phyloP scores from a whole-genome alignment of 2,113 vertebrate species.

The Forbesichthys papilliferus region DNA sequence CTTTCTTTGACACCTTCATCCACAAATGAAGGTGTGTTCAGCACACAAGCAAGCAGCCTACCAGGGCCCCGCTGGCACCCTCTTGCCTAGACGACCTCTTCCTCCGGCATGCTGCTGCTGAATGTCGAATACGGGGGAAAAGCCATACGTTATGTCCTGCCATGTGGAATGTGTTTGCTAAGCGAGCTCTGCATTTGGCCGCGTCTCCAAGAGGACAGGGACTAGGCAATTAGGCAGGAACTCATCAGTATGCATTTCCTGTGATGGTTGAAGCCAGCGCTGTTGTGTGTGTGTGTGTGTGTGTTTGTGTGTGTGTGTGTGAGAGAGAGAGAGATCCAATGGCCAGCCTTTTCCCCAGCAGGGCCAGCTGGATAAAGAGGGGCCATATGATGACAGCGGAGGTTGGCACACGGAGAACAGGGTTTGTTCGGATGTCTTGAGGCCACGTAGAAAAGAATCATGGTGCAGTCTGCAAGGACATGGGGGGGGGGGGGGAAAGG shows the following conservation, averaged over 20 bases:
- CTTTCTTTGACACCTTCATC: background rate
- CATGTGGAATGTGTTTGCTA: background rate
- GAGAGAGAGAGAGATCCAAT: background rate
- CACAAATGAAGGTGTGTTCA: conserved; percentile 12
- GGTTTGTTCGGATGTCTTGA: conserved; percentile 27
- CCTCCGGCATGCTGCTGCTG: conserved; percentile 2
- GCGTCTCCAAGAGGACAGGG: background rate
- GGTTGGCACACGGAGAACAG: conserved; percentile 15
- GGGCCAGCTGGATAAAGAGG: conserved; percentile 43
- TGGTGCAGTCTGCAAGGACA: background rate
- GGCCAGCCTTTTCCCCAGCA: conserved; percentile 21
- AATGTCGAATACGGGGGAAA: too few relatives aligned
- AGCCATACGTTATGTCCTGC: background rate
- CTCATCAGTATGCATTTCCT: conserved; percentile 38
- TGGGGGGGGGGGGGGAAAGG: too few relatives aligned
- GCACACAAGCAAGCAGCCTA: background rate
- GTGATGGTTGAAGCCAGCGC: conserved; percentile 6
- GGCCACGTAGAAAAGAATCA: conserved; percentile 4
- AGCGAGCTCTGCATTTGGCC: conserved; percentile 10
- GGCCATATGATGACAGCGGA: conserved; percentile 50
- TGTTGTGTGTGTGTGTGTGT: background rate
- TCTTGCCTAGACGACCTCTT: background rate
- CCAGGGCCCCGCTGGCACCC: conserved; percentile 6
- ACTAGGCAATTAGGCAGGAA: conserved; percentile 8
- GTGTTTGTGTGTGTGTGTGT: background rate